phyloP scores from a whole-genome alignment of 2,113 vertebrate species.

The Heterotis niloticus region DNA sequence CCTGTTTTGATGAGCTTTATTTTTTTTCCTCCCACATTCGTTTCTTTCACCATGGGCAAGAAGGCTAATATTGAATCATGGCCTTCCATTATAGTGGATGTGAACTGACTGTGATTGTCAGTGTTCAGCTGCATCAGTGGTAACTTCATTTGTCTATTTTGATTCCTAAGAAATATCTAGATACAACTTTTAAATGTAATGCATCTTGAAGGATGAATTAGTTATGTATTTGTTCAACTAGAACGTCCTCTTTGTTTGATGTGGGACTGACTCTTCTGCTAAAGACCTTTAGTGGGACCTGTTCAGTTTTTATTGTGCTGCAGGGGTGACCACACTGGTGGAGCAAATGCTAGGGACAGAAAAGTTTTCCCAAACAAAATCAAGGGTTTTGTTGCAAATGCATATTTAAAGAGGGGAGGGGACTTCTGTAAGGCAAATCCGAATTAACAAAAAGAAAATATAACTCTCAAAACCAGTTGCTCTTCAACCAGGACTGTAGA shows the following conservation, averaged over 20 bases:
- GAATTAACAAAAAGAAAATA: too few relatives aligned
- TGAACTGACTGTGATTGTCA: neutral
- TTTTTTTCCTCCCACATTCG: neutral
- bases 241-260: neutral
- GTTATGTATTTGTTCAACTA: slow-evolving; percentile 9
- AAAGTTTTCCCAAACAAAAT: too few relatives aligned
- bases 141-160: neutral
- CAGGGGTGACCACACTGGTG: too few relatives aligned
- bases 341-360: too few relatives aligned
- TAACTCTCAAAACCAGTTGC: too few relatives aligned
- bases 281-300: slow-evolving; percentile 11
- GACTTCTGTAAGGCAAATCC: too few relatives aligned
- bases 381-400: too few relatives aligned
- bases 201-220: neutral
- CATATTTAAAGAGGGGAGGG: too few relatives aligned
- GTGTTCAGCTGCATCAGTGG: neutral
- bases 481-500: too few relatives aligned
- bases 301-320: too few relatives aligned
- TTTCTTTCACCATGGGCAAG: neutral
- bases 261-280: too few relatives aligned
- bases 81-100: slow-evolving; percentile 27
- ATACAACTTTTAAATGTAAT: slow-evolving; percentile 3
- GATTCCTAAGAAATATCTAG: slow-evolving; percentile 3
- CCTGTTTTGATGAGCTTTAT: neutral
- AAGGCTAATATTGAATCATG: neutral